Conservation (phyloP, 1,140 invertebrate species). For the Drosophila sp. region DNA sequence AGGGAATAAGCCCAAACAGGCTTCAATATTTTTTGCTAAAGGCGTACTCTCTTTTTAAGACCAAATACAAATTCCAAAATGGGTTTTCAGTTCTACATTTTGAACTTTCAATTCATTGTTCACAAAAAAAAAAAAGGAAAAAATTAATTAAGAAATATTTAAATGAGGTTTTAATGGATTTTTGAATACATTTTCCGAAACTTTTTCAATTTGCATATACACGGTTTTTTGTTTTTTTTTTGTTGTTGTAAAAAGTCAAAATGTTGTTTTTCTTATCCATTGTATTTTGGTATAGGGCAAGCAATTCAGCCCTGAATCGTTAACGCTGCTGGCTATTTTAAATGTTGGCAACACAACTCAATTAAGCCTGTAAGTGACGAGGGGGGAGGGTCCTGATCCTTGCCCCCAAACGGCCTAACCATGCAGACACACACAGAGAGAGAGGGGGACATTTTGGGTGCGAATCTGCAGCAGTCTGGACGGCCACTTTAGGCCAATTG, state of each 20-base stretch:
- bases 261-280: constrained; percentile 6
- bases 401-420: constrained; percentile 16
- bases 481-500: constrained; percentile 9
- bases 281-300: constrained; percentile 3
- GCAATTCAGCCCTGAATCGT: constrained; percentile 42
- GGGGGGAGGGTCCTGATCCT: constrained; percentile 6
- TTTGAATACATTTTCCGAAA: constrained; percentile 4
- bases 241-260: neutral
- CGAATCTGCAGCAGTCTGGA: constrained; percentile 56
- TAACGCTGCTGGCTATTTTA: constrained; percentile 69
- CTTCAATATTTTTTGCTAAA: no score
- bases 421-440: constrained; percentile 13
- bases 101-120: neutral
- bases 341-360: constrained; percentile 77
- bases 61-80: no score
- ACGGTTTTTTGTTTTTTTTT: neutral
- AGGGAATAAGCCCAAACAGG: no score
- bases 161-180: constrained; percentile 4
- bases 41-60: no score
- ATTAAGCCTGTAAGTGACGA: constrained; percentile 61
- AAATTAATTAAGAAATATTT: constrained; percentile 4
- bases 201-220: constrained; percentile 1
- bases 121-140: neutral
- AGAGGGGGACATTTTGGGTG: constrained; percentile 16
- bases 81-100: neutral